These are phyloP conservation scores for Dryas iulia DNA, from an alignment of 1,140 invertebrate genomes.

Conservation along the genomic window DNA sequence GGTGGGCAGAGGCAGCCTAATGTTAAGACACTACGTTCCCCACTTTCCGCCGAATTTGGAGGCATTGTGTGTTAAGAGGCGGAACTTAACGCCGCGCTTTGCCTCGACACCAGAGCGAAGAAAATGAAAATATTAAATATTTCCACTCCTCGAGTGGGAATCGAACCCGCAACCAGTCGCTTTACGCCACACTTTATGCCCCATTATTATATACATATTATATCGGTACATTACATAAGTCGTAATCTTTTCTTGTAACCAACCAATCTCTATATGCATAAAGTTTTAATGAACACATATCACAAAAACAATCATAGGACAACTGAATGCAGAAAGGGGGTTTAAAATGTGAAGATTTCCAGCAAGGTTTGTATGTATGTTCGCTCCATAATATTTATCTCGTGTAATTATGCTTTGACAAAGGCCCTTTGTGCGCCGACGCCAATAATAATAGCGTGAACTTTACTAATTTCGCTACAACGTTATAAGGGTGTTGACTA, in stretches of 20 bases:
- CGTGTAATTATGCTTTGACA: constrained; percentile 59
- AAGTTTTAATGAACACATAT: constrained; percentile 24
- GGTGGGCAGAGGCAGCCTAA: no score
- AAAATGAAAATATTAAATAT: no score
- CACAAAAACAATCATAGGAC: constrained; percentile 21
- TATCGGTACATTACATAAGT: neutral
- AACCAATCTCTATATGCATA: neutral
- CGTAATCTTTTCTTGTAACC: neutral
- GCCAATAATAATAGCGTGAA: constrained; percentile 62
- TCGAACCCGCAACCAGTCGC: no score
- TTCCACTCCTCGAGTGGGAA: no score
- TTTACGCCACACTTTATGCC: no score
- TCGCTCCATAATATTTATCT: constrained; percentile 29
- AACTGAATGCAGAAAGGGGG: neutral
- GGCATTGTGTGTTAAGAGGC: no score
- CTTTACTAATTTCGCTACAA: constrained; percentile 67
- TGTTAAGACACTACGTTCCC: no score
- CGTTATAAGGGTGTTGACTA: constrained; percentile 14
- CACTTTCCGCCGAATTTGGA: no score
- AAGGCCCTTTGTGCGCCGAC: constrained; percentile 61
- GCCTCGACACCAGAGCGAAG: no score
- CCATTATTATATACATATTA: neutral
- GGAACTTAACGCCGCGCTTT: no score
- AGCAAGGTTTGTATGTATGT: neutral
- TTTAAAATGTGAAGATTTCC: constrained; percentile 21